These are phyloP conservation scores for Bruchidius siliquastri DNA, from an alignment of 2,888 invertebrate genomes.

Conservation along the genomic window DNA sequence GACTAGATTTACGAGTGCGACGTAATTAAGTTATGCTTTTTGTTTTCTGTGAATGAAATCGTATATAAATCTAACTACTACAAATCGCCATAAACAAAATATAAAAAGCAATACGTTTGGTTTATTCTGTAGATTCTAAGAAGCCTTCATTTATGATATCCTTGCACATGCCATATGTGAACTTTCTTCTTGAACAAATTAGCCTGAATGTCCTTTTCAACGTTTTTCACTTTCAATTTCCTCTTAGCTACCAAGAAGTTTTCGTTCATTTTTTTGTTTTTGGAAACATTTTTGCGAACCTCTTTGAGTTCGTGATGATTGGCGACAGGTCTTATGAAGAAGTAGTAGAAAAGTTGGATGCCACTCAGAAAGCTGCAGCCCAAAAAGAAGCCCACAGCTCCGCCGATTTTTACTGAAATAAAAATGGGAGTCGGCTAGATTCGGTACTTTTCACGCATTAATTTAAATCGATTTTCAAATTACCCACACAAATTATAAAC, in stretches of 20 bases:
- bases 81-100: too few species aligned
- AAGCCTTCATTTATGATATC: background rate
- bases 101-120: too few species aligned
- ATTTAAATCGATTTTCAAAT: too few species aligned
- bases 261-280: conserved; percentile 5
- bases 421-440: too few species aligned
- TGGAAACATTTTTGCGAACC: background rate
- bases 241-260: conserved; percentile 7
- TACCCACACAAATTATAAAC: too few species aligned
- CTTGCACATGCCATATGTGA: background rate
- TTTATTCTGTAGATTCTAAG: background rate
- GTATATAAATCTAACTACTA: too few species aligned
- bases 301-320: conserved; percentile 13
- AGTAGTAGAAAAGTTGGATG: conserved; percentile 17
- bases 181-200: conserved; percentile 3
- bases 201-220: conserved; percentile 6
- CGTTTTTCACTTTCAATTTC: conserved; percentile 1
- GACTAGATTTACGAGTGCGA: too few species aligned
- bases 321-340: conserved; percentile 16
- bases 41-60: too few species aligned
- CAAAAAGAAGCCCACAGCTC: conserved; percentile 10
- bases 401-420: conserved; percentile 9
- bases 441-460: too few species aligned
- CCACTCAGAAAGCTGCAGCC: conserved; percentile 13
- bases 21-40: too few species aligned